Evolutionary conservation across 1,140 invertebrate genomes (phyloP).

Genomic region (Maniola jurtina): DNA sequence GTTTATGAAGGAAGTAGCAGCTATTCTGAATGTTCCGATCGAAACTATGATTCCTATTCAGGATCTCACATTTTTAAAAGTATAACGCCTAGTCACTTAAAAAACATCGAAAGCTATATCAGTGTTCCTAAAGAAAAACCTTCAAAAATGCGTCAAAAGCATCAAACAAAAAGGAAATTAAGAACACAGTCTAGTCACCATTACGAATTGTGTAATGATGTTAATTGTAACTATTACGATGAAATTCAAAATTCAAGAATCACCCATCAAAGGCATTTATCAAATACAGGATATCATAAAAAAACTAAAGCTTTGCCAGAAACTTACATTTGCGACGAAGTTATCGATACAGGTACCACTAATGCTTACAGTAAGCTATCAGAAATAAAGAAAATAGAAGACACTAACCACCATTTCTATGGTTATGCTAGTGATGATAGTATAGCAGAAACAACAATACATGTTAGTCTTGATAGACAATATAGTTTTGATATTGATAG

Average conservation of each 20-base stretch:
- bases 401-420: constrained; percentile 48
- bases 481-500: constrained; percentile 35
- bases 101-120: neutral
- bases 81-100: neutral
- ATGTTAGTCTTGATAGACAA: constrained; percentile 51
- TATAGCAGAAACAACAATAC: constrained; percentile 67
- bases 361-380: neutral
- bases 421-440: constrained; percentile 72
- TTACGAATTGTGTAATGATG: neutral
- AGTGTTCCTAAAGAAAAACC: neutral
- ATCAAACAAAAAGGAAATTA: constrained; percentile 17
- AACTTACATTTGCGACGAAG: constrained; percentile 1
- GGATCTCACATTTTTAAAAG: neutral
- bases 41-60: constrained; percentile 29
- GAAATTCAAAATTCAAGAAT: neutral
- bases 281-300: constrained; percentile 9
- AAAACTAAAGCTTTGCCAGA: constrained; percentile 11
- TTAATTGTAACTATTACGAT: neutral
- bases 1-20: constrained; percentile 47
- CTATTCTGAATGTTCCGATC: constrained; percentile 46
- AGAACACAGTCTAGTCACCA: constrained; percentile 2
- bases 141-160: constrained; percentile 4
- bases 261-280: constrained; percentile 5
- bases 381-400: constrained; percentile 24
- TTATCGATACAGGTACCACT: neutral